Evolutionary conservation across 2,888 invertebrate genomes (phyloP), one percentile per base, ranked within the genome.

Genomic region (Heliconius charithonia): DNA sequence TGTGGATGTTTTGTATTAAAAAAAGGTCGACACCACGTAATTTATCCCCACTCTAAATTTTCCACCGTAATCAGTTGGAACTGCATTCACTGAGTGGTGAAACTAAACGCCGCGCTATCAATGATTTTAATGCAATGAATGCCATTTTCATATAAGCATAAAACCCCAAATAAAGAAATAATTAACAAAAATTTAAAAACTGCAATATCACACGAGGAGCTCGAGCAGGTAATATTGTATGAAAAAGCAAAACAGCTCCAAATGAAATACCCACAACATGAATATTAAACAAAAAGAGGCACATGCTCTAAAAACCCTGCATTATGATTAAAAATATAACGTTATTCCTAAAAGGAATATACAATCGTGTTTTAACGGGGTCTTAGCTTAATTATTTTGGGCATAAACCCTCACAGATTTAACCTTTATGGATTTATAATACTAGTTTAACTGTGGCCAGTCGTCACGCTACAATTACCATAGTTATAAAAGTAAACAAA

Each of bases 331-430:
- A 77, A 72, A 77, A 65, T 76, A 76, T 71, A 59, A 62, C 29
- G 56, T 77, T 77, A 77, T 77, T 77, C 32, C 71, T 32, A 65
- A 71, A 63, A 67, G 59, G 69, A 59, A 76, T 67, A 59, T 45
- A 76, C 59, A 80, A 80, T 80, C 75, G 59, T 75, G 37, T 77
- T 80, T 70, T 85, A 84, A 85, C 84, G 83, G 83, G 85, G 82
- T 82, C 81, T 84, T 80, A 81, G 84, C 84, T 89, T 91, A 91
- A 92, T 93, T 92, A 91, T 91, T 89, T 87, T 82, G 82, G 89
- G 86, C 91, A 91, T 91, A 92, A 92, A 92, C 91, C 92, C 88
- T 83, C 79, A 87, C 86, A 91, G 91, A 90, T 92, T 92, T 90
- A 87, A 87, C 89, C 91, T 88, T 92, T 92, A 92, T 89, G 85